Base-by-base conservation (phyloP, 1,140 invertebrate species). In the Tyrophagus putrescentiae region DNA sequence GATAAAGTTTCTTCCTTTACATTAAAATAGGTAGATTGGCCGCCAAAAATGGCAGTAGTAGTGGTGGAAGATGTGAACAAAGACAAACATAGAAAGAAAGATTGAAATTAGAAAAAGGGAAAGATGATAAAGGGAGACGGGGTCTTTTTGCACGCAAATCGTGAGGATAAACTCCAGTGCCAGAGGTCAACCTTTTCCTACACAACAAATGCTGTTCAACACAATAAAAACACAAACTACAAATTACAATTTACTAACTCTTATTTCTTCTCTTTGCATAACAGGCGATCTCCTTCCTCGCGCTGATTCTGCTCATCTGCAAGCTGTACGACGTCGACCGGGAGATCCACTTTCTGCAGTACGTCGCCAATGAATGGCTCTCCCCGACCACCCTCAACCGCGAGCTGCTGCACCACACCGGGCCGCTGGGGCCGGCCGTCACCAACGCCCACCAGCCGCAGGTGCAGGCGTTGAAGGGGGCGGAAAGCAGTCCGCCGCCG, bases 221-320 rank as follows among this genome's bases (percentile, higher is more conserved):
- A 52, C 2, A 28, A 39, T 39, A 13, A n/a, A 39, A 39, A 13
- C 13, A 39, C 13, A 39, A 39, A n/a, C 36, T 39, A 13, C 13
- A 13, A 39, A 39, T 39, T 39, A n/a, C n/a, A n/a, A n/a, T n/a
- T n/a, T 21, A 6, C 31, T 3, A 11, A 52, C 31, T 52, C 27
- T 52, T 52, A 29, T 25, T 57, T 36, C n/a, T 11, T 57, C 4
- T 57, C n/a, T 34, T 9, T 57, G 9, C 23, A 21, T 25, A 45
- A 3, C 28, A 67, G 65, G 65, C 61, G n/a, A 28, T 67, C 41
- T 67, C 67, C 0, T 67, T 67, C 61, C 54, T 67, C 41, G 66
- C 63, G 18, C 23, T 67, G 28, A 65, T 67, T 23, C 61, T 67
- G 4, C 44, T 67, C 11, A 60, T 61, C 1, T 58, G 57, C 13